phyloP scores from a whole-genome alignment of 2,888 invertebrate genomes.

The Ochropacha duplaris region DNA sequence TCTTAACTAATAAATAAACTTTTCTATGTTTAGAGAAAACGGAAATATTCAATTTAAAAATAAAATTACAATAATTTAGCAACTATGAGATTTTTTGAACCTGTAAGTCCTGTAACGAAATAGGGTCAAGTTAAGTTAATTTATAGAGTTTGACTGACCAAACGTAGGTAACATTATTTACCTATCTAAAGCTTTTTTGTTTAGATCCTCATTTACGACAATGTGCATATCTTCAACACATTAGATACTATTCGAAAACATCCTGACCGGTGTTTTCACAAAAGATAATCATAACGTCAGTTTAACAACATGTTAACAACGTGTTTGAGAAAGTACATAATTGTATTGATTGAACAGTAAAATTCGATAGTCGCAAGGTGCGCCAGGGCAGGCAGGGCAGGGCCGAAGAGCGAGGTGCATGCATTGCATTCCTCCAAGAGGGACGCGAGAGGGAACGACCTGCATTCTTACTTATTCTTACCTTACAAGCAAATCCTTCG shows the following conservation, averaged over 20 bases:
- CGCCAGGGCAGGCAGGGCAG: constrained; percentile 58
- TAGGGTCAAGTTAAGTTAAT: too few species aligned
- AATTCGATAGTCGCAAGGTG: constrained; percentile 72
- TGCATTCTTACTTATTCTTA: constrained; percentile 78
- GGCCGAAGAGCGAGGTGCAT: constrained; percentile 54
- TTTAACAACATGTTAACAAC: background rate
- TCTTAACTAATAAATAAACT: background rate
- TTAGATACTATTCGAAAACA: background rate
- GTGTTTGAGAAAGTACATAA: constrained; percentile 3
- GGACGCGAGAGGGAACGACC: constrained; percentile 73
- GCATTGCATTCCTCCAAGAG: constrained; percentile 76
- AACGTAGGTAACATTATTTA: background rate
- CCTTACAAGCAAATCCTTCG: constrained; percentile 52
- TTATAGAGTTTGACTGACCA: background rate
- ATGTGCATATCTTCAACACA: background rate
- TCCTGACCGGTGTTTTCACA: background rate
- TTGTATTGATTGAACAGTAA: constrained; percentile 42
- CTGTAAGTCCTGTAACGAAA: too few species aligned
- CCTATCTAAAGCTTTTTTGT: background rate
- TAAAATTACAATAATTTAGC: background rate
- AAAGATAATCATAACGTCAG: background rate
- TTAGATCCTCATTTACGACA: background rate
- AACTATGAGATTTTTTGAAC: background rate
- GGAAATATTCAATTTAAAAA: background rate
- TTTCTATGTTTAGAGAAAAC: background rate